Base-by-base conservation (phyloP, 2,113 vertebrate genomes). In the Ochotona princeps region DNA sequence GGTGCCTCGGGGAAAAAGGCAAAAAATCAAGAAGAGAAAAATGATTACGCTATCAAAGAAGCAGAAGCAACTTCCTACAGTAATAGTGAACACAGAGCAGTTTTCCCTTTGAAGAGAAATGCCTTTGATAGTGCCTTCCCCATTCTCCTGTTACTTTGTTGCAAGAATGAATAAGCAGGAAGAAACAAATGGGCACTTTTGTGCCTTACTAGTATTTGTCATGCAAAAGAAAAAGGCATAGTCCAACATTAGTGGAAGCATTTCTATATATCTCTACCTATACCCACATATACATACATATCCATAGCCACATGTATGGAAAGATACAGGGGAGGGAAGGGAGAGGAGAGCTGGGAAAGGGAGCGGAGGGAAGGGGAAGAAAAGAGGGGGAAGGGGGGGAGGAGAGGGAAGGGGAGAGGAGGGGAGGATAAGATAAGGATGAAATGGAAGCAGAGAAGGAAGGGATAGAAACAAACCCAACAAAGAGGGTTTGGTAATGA, bases 21-120 rank as follows among this genome's bases (percentile, higher is more conserved):
- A 66, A 49, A 49, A 90, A 91, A 84, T 95, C 86, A 87, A 92
- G 82, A 82, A 26, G 54, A 89, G 89, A 67, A 81, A 93, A 89
- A 83, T 10, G 47, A 84, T 79, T 57, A 49, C 30, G 57, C 51
- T 61, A 60, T 84, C 86, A 91, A 67, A 87, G 86, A 35, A 32
- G 63, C 86, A 89, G 76, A 94, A 89, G 30, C 30, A 63, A 80
- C 26, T 67, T 93, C 61, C 21, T 17, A 7, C 1, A 0, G 66
- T 66, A 67, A 35, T 0, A 44, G 78, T 26, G 60, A 95, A 89
- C 73, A 57, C 0, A 5, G 67, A 92, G 51, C 78, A 74, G 65
- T 23, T 44, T 44, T 81, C 3, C 74, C 70, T 94, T 91, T 66
- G 81, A 94, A 75, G n/a, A 85, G 91, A 57, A 85, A 25, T 8